Evolutionary conservation across 2,797 vertebrate genomes (phyloP), one percentile per base, ranked within the genome.

Genomic region (Chaenodraco wilsoni): DNA sequence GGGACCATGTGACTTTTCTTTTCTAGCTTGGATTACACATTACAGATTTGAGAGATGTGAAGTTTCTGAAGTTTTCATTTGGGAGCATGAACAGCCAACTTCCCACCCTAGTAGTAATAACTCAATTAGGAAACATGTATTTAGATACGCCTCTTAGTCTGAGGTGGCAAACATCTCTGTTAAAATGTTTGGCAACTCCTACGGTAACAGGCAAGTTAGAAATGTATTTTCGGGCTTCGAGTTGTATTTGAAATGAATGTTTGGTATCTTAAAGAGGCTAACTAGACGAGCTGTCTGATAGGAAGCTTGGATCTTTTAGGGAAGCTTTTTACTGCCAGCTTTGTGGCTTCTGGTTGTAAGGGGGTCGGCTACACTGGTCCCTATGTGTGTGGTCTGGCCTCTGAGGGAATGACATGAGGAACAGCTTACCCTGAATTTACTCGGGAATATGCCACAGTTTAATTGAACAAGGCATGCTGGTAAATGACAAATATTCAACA

Each of bases 1-100:
- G 49, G 41, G 71, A 74, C 19, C 74, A 78, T 69, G 75, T 81
- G 73, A 76, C 27, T 16, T 33, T 41, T 37, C 33, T 56, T 50
- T 12, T 64, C 5, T 0, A 46, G 27, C 21, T 55, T 63, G 74
- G 68, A 75, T 69, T 78, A 62, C 59, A 66, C 45, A n/a, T 70
- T 1, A 49, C 15, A 45, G 57, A 77, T 72, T 71, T 74, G 19
- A 58, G 44, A 57, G 41, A 46, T 2, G 10, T 76, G 60, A 71
- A 23, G 10, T n/a, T 16, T 10, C n/a, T 40, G 33, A 65, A 19
- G 54, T 3, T 2, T 75, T 68, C 48, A 70, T 19, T 17, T 16
- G 5, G 12, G 45, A 70, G 48, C 14, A 51, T 21, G 5, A 67
- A n/a, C 33, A 74, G 14, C 19, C 40, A 74, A 60, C n/a, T 59